Percentiles rank a stretch among this genome's conserved stretches.
Evolutionary conservation across 2,888 invertebrate species (phyloP).

Genomic region (Chrysina gloriosa): DNA sequence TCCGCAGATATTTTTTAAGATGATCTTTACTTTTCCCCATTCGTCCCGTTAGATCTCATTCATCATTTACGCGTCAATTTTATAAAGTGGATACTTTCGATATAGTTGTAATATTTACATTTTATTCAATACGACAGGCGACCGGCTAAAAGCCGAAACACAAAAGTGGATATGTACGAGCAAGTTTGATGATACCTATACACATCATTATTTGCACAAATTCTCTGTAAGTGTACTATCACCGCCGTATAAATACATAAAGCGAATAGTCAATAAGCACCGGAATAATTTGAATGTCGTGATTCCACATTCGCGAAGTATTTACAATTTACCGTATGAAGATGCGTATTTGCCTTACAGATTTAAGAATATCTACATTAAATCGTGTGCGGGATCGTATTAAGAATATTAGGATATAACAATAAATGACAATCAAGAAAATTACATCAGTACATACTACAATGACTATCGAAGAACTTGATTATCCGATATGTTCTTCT

Average conservation of each 20-base stretch:
- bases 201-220: conserved; percentile 3
- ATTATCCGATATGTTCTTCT: no score
- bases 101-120: conserved; percentile 13
- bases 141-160: neutral
- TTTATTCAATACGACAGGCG: neutral
- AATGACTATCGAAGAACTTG: no score
- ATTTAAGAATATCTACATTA: no score
- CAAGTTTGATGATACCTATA: neutral
- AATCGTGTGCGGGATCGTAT: no score
- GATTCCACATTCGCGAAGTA: neutral
- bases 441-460: no score
- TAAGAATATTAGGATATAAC: no score
- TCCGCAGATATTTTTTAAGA: neutral
- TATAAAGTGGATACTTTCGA: conserved; percentile 5
- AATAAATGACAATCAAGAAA: no score
- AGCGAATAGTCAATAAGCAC: neutral
- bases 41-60: conserved; percentile 14
- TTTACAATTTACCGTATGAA: neutral
- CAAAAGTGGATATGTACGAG: neutral
- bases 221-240: neutral
- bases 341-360: no score
- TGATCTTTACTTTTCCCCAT: conserved; percentile 1
- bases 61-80: conserved; percentile 31
- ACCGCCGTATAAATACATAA: neutral
- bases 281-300: neutral